Evolutionary conservation across 1,140 invertebrate genomes (phyloP), one percentile per base, ranked within the genome.

Genomic region (Latrodectus geometricus): DNA sequence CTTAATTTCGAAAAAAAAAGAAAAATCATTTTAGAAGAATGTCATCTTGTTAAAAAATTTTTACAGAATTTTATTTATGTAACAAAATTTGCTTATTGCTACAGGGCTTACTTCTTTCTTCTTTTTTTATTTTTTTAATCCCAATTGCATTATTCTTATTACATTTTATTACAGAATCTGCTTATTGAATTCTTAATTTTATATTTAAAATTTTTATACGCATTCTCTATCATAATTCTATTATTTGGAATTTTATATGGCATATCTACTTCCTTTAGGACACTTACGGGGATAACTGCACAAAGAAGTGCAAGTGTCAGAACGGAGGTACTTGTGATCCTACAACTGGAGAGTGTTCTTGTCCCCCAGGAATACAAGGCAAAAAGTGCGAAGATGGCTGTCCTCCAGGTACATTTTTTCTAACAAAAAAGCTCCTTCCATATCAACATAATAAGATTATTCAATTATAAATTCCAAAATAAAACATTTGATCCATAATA

Each of bases 291-390:
- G 96, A 92, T 15, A 93, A 94, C 78, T 99, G 97, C 89, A 94
- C 95, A 86, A 94, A 94, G 49, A 93, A 95, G 68, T 99, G 98
- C 90, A 93, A 94, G 8, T 99, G 98, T 92, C 96, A 98, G 90
- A 99, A 99, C 91, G 94, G 94, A 56, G 97, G 97, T 21, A 92
- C 92, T 15, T 99, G 98, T 91, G 94, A 96, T 90, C 94, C 94
- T 14, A 92, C 93, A 50, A 94, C 92, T 49, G 97, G 97, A 2
- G 91, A 93, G 88, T 98, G 97, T 90, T 93, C 93, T 86, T 98
- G 97, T 73, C 69, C 81, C 35, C 61, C 88, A 8, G 88, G 91
- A 9, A 69, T 77, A 70, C 90, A 91, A 95, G 96, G 96, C 86
- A 93, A 95, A 21, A 93, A 93, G 73, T 98, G 97, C 91, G 96